A percentile compares a stretch with the other conserved stretches of the same genome.
phyloP scores from a whole-genome alignment of 2,888 invertebrate species.

The Eremobia ochroleuca region DNA sequence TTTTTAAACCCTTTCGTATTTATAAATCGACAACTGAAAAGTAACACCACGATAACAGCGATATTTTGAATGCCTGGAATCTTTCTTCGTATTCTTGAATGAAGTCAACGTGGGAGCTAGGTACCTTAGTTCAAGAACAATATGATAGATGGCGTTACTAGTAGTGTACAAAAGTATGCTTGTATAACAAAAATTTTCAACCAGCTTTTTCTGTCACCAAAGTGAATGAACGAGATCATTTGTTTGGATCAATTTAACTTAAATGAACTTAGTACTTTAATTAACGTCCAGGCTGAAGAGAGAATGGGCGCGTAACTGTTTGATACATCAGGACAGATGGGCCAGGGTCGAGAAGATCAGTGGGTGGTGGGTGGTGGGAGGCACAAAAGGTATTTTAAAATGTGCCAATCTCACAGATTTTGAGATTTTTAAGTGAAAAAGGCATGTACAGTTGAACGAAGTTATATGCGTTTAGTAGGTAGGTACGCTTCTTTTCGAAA shows the following conservation, averaged over 20 bases:
- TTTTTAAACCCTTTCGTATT: background rate
- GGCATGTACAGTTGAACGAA: background rate
- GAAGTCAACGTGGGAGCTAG: background rate
- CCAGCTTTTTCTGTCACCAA: background rate
- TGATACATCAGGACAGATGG: background rate
- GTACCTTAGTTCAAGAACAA: constrained; percentile 2
- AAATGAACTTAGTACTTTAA: background rate
- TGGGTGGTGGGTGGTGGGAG: background rate
- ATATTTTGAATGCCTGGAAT: background rate
- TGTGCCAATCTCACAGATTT: background rate
- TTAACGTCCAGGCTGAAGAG: too few species aligned
- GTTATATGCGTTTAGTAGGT: background rate
- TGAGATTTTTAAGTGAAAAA: too few species aligned
- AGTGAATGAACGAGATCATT: too few species aligned
- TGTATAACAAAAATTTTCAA: accelerated
- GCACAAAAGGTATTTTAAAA: background rate
- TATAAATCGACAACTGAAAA: background rate
- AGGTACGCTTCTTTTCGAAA: background rate
- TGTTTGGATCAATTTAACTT: background rate
- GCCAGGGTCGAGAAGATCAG: background rate
- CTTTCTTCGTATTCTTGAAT: background rate
- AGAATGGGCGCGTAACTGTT: background rate
- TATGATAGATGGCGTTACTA: constrained; percentile 45
- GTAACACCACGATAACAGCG: background rate
- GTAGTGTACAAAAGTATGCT: background rate